phyloP scores from a whole-genome alignment of 2,888 invertebrate genomes.

The Melanargia galathea region DNA sequence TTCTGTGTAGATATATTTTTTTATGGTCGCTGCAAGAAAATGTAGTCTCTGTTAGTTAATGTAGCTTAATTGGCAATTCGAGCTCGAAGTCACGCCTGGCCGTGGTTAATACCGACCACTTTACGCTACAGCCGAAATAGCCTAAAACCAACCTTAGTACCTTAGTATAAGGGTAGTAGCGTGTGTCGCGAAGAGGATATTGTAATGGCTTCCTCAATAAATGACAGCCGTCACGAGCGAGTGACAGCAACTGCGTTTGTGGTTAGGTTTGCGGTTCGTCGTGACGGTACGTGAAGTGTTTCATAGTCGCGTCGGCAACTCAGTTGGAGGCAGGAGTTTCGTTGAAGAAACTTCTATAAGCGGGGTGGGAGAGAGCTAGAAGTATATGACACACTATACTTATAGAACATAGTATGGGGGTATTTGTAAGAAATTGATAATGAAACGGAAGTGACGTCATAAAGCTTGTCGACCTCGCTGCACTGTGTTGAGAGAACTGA shows the following conservation, averaged over 20 bases:
- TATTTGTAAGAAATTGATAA: no score
- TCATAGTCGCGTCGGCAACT: background rate
- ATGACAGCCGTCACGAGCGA: constrained; percentile 49
- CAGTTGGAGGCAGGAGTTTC: background rate
- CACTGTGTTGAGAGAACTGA: no score
- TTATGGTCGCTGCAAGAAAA: constrained; percentile 47
- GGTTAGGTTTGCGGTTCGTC: constrained; percentile 19
- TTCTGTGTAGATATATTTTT: constrained; percentile 25
- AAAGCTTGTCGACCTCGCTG: no score
- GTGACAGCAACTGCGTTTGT: constrained; percentile 42
- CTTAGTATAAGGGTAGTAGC: constrained; percentile 15
- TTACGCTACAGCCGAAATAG: no score
- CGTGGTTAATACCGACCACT: constrained; percentile 23
- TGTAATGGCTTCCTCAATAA: constrained; percentile 47
- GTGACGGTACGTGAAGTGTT: constrained; percentile 4
- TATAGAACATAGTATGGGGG: no score
- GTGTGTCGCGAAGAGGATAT: constrained; percentile 20
- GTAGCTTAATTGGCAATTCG: constrained; percentile 58
- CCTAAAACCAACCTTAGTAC: constrained; percentile 20
- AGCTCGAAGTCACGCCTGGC: constrained; percentile 52
- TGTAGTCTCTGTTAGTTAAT: constrained; percentile 52
- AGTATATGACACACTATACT: background rate
- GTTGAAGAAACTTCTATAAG: background rate
- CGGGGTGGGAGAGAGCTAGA: background rate
- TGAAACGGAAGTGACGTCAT: no score